A percentile compares a stretch with the other conserved stretches of the same genome.
These are phyloP conservation scores for Heterodera filipjevi DNA, from an alignment of 2,888 invertebrate species.

Conservation along the genomic window DNA sequence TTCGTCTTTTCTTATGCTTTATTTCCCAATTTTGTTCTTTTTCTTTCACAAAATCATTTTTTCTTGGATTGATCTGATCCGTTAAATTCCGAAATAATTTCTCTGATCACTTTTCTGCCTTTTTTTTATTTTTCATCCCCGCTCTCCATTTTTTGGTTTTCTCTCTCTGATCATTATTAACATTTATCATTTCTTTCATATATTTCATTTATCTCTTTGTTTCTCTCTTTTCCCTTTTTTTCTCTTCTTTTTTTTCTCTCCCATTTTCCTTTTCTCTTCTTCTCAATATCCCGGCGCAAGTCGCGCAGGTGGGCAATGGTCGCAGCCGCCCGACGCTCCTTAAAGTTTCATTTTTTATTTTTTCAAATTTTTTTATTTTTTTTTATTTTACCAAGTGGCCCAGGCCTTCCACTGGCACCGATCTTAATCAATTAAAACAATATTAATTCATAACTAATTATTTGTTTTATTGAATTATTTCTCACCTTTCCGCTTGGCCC, in stretches of 20 bases:
- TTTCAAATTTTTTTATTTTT: constrained; percentile 2
- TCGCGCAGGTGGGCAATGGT: constrained; percentile 53
- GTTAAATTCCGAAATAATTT: no score
- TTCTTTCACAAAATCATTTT: no score
- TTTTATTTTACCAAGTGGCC: constrained; percentile 47
- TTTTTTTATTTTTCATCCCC: no score
- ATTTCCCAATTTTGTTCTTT: no score
- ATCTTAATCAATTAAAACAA: constrained; percentile 46
- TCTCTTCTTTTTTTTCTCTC: background rate
- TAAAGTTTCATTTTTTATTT: constrained; percentile 20
- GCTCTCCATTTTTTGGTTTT: no score
- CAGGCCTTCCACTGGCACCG: constrained; percentile 42
- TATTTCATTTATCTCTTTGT: no score
- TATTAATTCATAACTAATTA: constrained; percentile 46
- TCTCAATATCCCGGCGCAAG: constrained; percentile 33
- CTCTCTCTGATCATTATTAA: no score
- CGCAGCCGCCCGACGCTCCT: constrained; percentile 51
- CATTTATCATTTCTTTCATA: no score
- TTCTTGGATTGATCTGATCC: no score
- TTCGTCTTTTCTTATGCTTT: no score
- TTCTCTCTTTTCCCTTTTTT: background rate
- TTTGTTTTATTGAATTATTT: background rate
- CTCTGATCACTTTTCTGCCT: no score
- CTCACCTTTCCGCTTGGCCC: constrained; percentile 43
- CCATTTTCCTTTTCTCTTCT: background rate